phyloP scores from a whole-genome alignment of 92 coral and sea anemone genomes.

The Montipora capitata region DNA sequence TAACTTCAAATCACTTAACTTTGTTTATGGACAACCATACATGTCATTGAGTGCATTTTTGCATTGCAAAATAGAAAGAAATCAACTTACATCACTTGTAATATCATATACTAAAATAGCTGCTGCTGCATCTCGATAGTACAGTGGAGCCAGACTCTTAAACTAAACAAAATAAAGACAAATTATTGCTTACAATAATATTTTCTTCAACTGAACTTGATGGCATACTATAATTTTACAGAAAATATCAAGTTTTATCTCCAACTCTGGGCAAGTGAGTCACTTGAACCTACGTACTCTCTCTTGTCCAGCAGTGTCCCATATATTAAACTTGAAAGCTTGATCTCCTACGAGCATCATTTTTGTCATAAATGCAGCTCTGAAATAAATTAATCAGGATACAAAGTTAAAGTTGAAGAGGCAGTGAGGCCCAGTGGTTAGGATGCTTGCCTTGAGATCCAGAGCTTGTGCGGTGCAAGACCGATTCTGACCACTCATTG shows the following conservation, averaged over 20 bases:
- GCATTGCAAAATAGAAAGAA: not conserved
- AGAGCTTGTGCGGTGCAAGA: no score
- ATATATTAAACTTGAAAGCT: conserved; percentile 95
- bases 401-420: not conserved
- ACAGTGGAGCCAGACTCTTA: conserved; percentile 97
- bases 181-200: not conserved
- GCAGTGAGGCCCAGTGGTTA: no score
- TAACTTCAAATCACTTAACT: no score
- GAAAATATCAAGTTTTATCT: not conserved
- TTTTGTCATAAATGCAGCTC: conserved; percentile 99
- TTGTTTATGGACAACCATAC: not conserved
- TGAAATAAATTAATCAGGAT: conserved; percentile 7
- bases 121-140: conserved; percentile 99
- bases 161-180: conserved; percentile 68
- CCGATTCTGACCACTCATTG: no score
- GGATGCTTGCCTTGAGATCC: no score
- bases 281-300: conserved; percentile 69
- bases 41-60: no score
- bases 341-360: conserved; percentile 96
- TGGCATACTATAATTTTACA: not conserved
- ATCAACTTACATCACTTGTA: conserved; percentile 89
- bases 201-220: not conserved
- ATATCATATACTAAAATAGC: conserved; percentile 99
- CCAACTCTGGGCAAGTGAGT: not conserved
- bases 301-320: conserved; percentile 99